A percentile compares a stretch with the other conserved stretches of the same genome.
These are phyloP conservation scores for Oncorhynchus kisutch DNA, from an alignment of 2,113 vertebrate genomes.

Conservation along the genomic window DNA sequence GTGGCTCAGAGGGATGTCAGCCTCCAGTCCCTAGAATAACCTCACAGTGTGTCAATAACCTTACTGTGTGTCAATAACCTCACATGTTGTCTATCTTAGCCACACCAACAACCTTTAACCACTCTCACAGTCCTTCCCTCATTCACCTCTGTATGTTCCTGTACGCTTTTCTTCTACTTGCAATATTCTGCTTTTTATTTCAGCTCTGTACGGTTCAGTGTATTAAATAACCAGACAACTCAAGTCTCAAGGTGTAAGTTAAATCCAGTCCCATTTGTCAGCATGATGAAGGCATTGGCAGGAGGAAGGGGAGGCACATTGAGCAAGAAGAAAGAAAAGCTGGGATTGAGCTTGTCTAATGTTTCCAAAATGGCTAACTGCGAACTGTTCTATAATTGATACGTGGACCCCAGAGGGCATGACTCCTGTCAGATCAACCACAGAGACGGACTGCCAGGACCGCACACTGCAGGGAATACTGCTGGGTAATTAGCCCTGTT, in stretches of 20 bases:
- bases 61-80: background rate
- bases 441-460: constrained; percentile 61
- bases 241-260: background rate
- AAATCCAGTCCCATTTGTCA: background rate
- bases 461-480: constrained; percentile 60
- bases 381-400: constrained; percentile 70
- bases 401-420: constrained; percentile 59
- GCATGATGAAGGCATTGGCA: background rate
- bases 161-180: background rate
- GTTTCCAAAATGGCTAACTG: constrained; percentile 57
- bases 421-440: constrained; percentile 76
- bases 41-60: constrained; percentile 2
- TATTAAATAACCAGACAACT: too few species aligned
- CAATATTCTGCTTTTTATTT: background rate
- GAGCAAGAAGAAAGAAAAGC: constrained; percentile 40
- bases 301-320: background rate
- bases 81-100: too few species aligned
- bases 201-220: background rate
- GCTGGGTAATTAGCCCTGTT: constrained; percentile 70
- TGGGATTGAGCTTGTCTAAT: constrained; percentile 60
- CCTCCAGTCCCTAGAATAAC: background rate
- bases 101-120: too few species aligned
- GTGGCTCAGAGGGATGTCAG: constrained; percentile 13
- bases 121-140: background rate
- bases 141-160: background rate